A percentile compares a stretch with the other conserved stretches of the same genome.
These are phyloP conservation scores for Drosophila littoralis DNA, from an alignment of 1,140 invertebrate species.

Conservation along the genomic window DNA sequence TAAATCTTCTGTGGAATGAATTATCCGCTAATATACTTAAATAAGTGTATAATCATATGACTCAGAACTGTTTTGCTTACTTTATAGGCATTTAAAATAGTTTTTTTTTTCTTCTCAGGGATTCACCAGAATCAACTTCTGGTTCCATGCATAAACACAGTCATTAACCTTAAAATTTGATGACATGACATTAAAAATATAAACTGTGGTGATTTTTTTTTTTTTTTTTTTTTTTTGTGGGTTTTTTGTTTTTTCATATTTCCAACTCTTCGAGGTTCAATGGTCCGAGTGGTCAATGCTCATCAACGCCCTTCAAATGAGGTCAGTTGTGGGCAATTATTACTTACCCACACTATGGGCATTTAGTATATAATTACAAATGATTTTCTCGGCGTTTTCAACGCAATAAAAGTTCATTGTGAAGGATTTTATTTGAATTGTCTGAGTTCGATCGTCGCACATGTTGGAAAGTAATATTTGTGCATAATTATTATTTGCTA, in stretches of 20 bases:
- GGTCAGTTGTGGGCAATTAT: conserved; percentile 61
- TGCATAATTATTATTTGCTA: conserved; percentile 33
- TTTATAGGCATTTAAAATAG: conserved; percentile 20
- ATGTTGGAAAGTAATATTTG: not conserved
- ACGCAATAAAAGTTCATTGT: conserved; percentile 66
- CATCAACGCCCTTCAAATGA: conserved; percentile 73
- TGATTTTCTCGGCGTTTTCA: conserved; percentile 45
- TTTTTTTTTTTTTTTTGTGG: conserved; percentile 42
- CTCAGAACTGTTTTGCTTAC: conserved; percentile 39
- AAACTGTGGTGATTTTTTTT: conserved; percentile 45
- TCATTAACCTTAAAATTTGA: conserved; percentile 73
- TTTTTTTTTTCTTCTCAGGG: conserved; percentile 32
- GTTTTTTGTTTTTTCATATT: conserved; percentile 11
- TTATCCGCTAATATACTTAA: not conserved
- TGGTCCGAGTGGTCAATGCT: conserved; percentile 66
- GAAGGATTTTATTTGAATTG: conserved; percentile 55
- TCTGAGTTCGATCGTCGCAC: conserved; percentile 6
- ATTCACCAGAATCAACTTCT: conserved; percentile 36
- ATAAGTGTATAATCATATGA: conserved; percentile 26
- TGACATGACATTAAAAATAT: conserved; percentile 42
- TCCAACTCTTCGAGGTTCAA: conserved; percentile 67
- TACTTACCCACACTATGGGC: conserved; percentile 28
- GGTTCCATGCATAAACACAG: conserved; percentile 52
- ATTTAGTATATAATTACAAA: conserved; percentile 48
- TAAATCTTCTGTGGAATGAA: not conserved